A percentile compares a stretch with the other conserved stretches of the same genome.
Conservation (phyloP, 2,797 vertebrate genomes). For the Psittacula derbiana region DNA sequence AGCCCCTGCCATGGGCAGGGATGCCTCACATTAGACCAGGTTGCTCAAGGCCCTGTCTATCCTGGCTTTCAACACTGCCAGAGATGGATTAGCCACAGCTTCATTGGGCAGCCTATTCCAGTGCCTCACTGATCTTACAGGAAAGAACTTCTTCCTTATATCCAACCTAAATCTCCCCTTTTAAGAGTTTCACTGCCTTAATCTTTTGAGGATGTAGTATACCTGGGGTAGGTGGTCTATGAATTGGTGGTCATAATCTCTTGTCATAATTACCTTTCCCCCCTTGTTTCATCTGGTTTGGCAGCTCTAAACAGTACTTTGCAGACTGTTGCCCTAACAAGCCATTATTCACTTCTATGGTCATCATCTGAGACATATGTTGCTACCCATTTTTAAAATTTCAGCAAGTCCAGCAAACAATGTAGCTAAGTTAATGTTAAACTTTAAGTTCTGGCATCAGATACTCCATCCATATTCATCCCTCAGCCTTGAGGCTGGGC, state of each 20-base stretch:
- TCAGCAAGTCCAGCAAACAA: not conserved
- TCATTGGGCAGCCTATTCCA: not conserved
- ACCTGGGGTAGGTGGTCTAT: not conserved
- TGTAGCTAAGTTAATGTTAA: not conserved
- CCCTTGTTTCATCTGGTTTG: not conserved
- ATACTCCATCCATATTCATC: not conserved
- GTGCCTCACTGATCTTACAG: not conserved
- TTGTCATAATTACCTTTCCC: not conserved
- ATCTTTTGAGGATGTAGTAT: not conserved
- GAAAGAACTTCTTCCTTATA: not conserved
- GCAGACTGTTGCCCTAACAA: not conserved
- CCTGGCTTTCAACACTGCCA: not conserved
- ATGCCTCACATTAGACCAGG: not conserved
- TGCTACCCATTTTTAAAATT: not conserved
- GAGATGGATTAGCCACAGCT: not conserved
- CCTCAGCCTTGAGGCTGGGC: accelerated
- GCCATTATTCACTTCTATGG: not conserved
- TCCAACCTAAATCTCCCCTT: not conserved
- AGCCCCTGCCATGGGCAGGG: not conserved
- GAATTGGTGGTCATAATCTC: not conserved
- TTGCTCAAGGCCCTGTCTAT: not conserved
- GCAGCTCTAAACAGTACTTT: not conserved
- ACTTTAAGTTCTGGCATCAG: not conserved
- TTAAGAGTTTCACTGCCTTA: not conserved
- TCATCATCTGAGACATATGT: not conserved